Percentiles rank a stretch among this genome's conserved stretches.
These are phyloP conservation scores for Loxodonta africana DNA, from an alignment of 2,113 vertebrate genomes.

Conservation along the genomic window DNA sequence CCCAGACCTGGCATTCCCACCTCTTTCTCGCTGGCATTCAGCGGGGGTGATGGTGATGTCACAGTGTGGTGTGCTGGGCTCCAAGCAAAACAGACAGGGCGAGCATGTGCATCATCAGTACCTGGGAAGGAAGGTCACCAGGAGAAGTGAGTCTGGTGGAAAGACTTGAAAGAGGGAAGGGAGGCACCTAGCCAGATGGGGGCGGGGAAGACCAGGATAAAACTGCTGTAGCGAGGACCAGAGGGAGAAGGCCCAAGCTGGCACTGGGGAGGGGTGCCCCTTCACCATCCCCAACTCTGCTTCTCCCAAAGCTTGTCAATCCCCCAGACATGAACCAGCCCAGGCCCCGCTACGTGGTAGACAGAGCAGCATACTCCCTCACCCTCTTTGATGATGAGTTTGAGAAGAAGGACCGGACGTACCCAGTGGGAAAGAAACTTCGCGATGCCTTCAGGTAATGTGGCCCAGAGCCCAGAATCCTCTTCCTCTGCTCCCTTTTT, in stretches of 20 bases:
- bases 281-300: slow-evolving; percentile 61
- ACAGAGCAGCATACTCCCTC: slow-evolving; percentile 91
- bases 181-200: slow-evolving; percentile 76
- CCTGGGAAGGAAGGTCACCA: slow-evolving; percentile 78
- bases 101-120: slow-evolving; percentile 76
- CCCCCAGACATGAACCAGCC: slow-evolving; percentile 89
- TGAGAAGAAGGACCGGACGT: slow-evolving; percentile 93
- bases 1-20: slow-evolving; percentile 26
- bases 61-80: slow-evolving; percentile 63
- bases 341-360: slow-evolving; percentile 91
- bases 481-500: not conserved
- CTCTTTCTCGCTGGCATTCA: slow-evolving; percentile 18
- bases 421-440: slow-evolving; percentile 92
- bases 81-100: slow-evolving; percentile 82
- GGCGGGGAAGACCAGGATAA: slow-evolving; percentile 77
- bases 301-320: slow-evolving; percentile 77
- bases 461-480: not conserved
- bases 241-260: slow-evolving; percentile 36
- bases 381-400: slow-evolving; percentile 94
- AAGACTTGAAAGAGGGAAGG: slow-evolving; percentile 71
- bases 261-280: slow-evolving; percentile 38
- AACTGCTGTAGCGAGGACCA: slow-evolving; percentile 42
- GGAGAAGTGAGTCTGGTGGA: slow-evolving; percentile 66
- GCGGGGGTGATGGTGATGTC: slow-evolving; percentile 74
- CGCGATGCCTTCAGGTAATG: slow-evolving; percentile 93